Evolutionary conservation across 2,888 invertebrate genomes (phyloP).

Genomic region (Erannis defoliaria): DNA sequence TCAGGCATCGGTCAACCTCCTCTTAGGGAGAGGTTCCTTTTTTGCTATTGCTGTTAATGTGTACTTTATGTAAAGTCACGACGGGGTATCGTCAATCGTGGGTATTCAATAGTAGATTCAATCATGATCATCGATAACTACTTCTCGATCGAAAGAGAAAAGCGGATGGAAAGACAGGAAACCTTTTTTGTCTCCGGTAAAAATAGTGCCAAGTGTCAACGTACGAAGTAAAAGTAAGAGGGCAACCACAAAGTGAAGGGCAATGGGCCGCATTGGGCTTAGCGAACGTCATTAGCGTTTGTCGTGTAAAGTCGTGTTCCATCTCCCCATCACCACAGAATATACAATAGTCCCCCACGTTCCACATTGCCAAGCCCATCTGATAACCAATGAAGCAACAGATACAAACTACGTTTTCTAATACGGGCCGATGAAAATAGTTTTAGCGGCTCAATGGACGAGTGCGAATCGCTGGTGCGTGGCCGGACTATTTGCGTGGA

Average conservation of each 20-base stretch:
- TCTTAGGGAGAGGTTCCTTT: too few species aligned
- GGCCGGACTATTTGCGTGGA: constrained; percentile 64
- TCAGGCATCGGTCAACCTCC: too few species aligned
- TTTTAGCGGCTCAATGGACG: constrained; percentile 40
- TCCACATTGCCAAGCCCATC: constrained; percentile 26
- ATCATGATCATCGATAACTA: not conserved
- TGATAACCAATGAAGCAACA: constrained; percentile 28
- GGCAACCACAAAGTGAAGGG: constrained; percentile 33
- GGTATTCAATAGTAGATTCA: too few species aligned
- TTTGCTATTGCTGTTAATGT: too few species aligned
- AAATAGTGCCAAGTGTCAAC: constrained; percentile 20
- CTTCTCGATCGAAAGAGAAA: not conserved
- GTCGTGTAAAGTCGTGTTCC: constrained; percentile 8
- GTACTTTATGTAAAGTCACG: too few species aligned
- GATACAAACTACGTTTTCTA: constrained; percentile 26
- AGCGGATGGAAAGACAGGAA: constrained; percentile 10
- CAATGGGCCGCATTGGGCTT: constrained; percentile 22
- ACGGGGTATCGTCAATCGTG: too few species aligned
- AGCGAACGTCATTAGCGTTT: constrained; percentile 16
- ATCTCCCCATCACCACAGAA: constrained; percentile 8
- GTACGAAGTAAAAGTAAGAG: constrained; percentile 25
- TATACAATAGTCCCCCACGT: constrained; percentile 6
- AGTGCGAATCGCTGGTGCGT: constrained; percentile 47
- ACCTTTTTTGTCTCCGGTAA: not conserved
- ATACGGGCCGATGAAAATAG: constrained; percentile 35